These are phyloP conservation scores for Pharmacophagus antenor DNA, from an alignment of 2,888 invertebrate species.

Conservation along the genomic window DNA sequence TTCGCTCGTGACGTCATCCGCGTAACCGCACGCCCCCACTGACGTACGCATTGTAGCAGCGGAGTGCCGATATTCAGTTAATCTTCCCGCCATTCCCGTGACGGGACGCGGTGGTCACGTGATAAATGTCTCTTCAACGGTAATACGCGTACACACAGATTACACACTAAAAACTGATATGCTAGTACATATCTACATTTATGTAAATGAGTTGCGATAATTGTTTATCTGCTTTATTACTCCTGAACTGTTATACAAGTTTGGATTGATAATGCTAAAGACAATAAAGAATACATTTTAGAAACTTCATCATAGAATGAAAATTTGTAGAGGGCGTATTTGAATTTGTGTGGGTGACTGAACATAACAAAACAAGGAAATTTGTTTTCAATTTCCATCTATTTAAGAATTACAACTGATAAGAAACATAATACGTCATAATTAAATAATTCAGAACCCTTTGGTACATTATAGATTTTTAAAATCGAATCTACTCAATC, in stretches of 20 bases:
- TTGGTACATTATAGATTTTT: background rate
- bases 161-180: background rate
- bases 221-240: no score
- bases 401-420: background rate
- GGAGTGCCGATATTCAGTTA: slow-evolving; percentile 38
- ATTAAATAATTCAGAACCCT: no score
- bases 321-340: no score
- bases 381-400: background rate
- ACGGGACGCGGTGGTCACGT: slow-evolving; percentile 36
- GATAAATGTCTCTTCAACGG: slow-evolving; percentile 40
- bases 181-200: background rate
- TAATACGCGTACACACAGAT: background rate
- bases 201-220: no score
- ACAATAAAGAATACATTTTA: no score
- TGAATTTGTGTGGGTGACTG: no score
- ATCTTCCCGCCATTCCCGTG: slow-evolving; percentile 40
- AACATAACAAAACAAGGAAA: no score
- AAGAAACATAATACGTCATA: background rate
- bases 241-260: no score
- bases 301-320: no score
- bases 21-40: slow-evolving; percentile 32
- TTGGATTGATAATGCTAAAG: no score
- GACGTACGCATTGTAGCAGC: slow-evolving; percentile 25
- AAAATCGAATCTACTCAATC: background rate
- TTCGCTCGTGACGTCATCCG: slow-evolving; percentile 32